A percentile compares a stretch with the other conserved stretches of the same genome.
Evolutionary conservation across 64 coral and sea anemone genomes (phyloP).

Genomic region (Astreopora myriophthalma): DNA sequence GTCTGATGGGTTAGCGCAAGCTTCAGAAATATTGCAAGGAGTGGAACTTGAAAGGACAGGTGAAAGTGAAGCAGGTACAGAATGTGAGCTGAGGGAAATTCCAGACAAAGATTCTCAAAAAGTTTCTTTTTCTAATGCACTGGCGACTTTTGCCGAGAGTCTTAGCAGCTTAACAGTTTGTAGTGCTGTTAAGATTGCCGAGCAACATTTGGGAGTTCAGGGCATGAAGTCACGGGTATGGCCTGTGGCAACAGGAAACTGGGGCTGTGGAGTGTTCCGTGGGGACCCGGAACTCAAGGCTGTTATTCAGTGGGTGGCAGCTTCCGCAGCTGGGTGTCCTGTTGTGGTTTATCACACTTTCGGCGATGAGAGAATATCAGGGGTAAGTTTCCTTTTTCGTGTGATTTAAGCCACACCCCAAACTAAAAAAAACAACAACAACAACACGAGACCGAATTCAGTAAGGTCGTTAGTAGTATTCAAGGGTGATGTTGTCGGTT

Average conservation of each 20-base stretch:
- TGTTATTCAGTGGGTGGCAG: conserved; percentile 80
- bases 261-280: conserved; percentile 63
- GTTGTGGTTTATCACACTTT: conserved; percentile 69
- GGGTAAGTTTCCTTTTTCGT: conserved; percentile 4
- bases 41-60: neutral
- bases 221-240: neutral
- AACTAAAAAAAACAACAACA: neutral
- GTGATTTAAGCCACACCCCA: neutral
- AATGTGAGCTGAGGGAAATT: neutral
- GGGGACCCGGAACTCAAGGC: conserved; percentile 78
- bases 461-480: too few relatives aligned
- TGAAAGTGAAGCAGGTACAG: neutral
- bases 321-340: conserved; percentile 83
- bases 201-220: conserved; percentile 26
- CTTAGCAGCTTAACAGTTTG: conserved; percentile 35
- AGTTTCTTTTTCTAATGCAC: neutral
- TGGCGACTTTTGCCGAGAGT: conserved; percentile 17
- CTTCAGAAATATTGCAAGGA: neutral
- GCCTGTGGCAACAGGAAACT: conserved; percentile 70
- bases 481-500: too few relatives aligned
- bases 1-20: neutral
- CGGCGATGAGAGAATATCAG: conserved; percentile 65
- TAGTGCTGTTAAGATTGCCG: conserved; percentile 42
- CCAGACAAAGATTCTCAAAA: neutral
- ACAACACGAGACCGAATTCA: neutral